Evolutionary conservation across 37 sponge, comb jelly and placozoan species (phyloP).

Genomic region (Beroe ovata): DNA sequence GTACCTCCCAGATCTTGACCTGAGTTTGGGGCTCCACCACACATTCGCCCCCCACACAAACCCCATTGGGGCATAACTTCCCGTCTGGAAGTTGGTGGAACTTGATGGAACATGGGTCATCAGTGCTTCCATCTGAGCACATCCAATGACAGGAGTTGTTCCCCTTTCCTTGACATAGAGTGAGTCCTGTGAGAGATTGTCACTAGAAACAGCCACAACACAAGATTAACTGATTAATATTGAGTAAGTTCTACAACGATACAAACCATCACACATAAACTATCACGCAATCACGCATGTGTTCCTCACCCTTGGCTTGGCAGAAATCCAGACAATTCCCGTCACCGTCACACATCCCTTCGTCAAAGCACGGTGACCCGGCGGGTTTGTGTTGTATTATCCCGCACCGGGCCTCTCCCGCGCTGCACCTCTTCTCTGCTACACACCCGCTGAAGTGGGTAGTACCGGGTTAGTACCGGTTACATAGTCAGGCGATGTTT

Average conservation of each 20-base stretch:
- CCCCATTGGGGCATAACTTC: slow-evolving; percentile 45
- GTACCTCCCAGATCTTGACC: slow-evolving; percentile 18
- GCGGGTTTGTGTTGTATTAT: background rate
- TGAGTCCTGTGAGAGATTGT: no score
- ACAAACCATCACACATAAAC: no score
- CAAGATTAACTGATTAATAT: background rate
- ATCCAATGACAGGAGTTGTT: slow-evolving; percentile 34
- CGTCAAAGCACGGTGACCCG: slow-evolving; percentile 20
- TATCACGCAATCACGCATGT: no score
- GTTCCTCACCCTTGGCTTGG: slow-evolving; percentile 17
- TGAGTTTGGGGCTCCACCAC: slow-evolving; percentile 50
- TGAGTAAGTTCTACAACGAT: background rate
- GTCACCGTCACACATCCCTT: background rate
- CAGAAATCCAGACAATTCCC: slow-evolving; percentile 38
- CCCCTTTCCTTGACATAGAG: slow-evolving; percentile 4
- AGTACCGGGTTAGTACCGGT: no score
- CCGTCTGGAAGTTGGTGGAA: background rate
- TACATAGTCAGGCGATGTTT: no score
- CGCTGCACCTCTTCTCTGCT: slow-evolving; percentile 30
- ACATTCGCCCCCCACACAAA: slow-evolving; percentile 9
- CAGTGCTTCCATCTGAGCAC: background rate
- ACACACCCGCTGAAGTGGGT: slow-evolving; percentile 33
- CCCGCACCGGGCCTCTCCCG: background rate
- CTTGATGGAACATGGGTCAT: background rate
- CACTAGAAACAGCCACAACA: no score